Conservation (phyloP, 2,113 vertebrate species). For the Choloepus hoffmanni region DNA sequence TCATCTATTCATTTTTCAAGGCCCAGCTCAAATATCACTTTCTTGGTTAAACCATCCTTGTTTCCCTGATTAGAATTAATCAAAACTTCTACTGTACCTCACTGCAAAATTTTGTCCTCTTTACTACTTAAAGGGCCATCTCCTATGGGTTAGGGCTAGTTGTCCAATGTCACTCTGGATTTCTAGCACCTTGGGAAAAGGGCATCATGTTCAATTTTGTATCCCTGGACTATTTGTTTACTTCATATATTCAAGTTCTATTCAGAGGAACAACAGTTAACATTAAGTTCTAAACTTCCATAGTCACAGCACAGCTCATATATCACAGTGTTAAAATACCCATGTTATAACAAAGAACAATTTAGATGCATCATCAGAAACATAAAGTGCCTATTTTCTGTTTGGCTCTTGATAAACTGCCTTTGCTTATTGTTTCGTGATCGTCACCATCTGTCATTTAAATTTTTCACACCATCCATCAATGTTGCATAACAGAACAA, state of each 20-base stretch:
- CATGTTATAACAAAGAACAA: slow-evolving; percentile 55
- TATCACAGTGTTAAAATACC: slow-evolving; percentile 58
- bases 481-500: background rate
- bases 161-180: background rate
- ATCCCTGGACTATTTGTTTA: background rate
- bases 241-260: slow-evolving; percentile 35
- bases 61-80: background rate
- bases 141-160: background rate
- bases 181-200: background rate
- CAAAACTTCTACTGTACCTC: background rate
- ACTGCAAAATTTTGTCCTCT: background rate
- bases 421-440: slow-evolving; percentile 53
- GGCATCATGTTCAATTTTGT: background rate
- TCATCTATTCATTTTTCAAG: background rate
- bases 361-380: slow-evolving; percentile 44
- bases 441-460: slow-evolving; percentile 22
- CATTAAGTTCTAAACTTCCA: slow-evolving; percentile 37
- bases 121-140: background rate
- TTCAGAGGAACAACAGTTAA: background rate
- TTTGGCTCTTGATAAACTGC: slow-evolving; percentile 37
- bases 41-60: background rate
- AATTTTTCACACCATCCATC: slow-evolving; percentile 31
- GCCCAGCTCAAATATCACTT: background rate
- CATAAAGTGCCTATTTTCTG: slow-evolving; percentile 47
- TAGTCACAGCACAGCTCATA: slow-evolving; percentile 4